phyloP scores from a whole-genome alignment of 2,888 invertebrate species.

The Conops quadrifasciatus region DNA sequence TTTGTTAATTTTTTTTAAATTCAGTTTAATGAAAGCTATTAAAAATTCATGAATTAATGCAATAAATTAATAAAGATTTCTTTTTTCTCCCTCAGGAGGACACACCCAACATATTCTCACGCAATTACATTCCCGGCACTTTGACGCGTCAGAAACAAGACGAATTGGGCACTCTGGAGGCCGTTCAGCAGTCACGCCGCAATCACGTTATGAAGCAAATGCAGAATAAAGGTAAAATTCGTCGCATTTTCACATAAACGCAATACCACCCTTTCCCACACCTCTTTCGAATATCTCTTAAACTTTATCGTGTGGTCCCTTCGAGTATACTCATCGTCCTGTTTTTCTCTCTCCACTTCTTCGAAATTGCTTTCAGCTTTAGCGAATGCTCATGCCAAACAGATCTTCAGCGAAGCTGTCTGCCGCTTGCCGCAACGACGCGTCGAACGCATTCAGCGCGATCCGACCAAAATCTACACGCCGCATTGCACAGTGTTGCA shows the following conservation, averaged over 20 bases:
- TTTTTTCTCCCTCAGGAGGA: constrained; percentile 48
- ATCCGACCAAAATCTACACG: constrained; percentile 75
- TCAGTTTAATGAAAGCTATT: neutral
- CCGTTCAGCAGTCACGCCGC: constrained; percentile 55
- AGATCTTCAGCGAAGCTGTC: constrained; percentile 54
- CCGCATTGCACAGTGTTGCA: constrained; percentile 88
- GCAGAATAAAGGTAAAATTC: constrained; percentile 54
- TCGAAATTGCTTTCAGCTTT: constrained; percentile 50
- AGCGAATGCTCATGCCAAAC: constrained; percentile 57
- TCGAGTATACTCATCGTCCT: neutral
- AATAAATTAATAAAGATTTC: neutral
- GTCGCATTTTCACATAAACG: no score
- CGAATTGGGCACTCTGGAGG: constrained; percentile 57
- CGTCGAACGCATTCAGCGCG: constrained; percentile 74
- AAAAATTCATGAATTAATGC: neutral
- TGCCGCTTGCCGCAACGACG: constrained; percentile 73
- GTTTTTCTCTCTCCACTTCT: constrained; percentile 13
- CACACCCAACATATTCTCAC: constrained; percentile 55
- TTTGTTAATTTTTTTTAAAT: no score
- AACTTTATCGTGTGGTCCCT: constrained; percentile 26
- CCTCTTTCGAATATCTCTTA: no score
- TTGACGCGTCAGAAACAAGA: constrained; percentile 58
- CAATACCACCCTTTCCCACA: no score
- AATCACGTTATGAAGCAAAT: constrained; percentile 52
- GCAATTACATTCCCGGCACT: constrained; percentile 57